Conservation (phyloP, 2,113 vertebrate species). For the Notarius quadriscutis region DNA sequence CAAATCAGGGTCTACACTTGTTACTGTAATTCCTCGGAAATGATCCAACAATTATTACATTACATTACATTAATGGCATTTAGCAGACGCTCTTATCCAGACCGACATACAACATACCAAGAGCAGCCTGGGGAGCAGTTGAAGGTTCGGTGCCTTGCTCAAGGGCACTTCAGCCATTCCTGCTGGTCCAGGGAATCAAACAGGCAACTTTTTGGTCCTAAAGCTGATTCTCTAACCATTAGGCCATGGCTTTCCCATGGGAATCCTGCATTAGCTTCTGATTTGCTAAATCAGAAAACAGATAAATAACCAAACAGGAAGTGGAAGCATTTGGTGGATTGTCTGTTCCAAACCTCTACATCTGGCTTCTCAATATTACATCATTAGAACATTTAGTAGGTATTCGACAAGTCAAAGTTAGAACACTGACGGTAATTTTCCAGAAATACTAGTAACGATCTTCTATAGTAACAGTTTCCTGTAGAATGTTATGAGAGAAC, state of each 20-base stretch:
- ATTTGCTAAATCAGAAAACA: background rate
- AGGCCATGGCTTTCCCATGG: too few species aligned
- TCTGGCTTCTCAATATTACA: background rate
- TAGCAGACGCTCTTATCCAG: too few species aligned
- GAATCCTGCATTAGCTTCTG: background rate
- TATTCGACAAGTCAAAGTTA: background rate
- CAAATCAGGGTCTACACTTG: background rate
- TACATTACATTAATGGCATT: too few species aligned
- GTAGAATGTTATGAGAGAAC: background rate
- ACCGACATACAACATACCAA: too few species aligned
- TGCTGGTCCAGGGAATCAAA: too few species aligned
- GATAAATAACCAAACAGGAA: constrained; percentile 1
- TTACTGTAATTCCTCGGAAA: background rate
- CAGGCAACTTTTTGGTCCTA: too few species aligned
- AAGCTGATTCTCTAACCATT: too few species aligned
- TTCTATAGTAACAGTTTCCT: background rate
- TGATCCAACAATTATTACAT: too few species aligned
- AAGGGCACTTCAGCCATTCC: too few species aligned
- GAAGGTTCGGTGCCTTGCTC: too few species aligned
- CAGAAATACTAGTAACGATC: background rate
- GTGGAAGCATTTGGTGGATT: too few species aligned
- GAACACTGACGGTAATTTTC: background rate
- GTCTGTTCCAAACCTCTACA: background rate
- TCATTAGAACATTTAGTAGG: background rate
- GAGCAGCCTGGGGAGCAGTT: too few species aligned